Percentiles rank a stretch among this genome's conserved stretches.
These are phyloP conservation scores for Acanthaster planci DNA, from an alignment of 35 echinoderm and acorn worm species.

Conservation along the genomic window DNA sequence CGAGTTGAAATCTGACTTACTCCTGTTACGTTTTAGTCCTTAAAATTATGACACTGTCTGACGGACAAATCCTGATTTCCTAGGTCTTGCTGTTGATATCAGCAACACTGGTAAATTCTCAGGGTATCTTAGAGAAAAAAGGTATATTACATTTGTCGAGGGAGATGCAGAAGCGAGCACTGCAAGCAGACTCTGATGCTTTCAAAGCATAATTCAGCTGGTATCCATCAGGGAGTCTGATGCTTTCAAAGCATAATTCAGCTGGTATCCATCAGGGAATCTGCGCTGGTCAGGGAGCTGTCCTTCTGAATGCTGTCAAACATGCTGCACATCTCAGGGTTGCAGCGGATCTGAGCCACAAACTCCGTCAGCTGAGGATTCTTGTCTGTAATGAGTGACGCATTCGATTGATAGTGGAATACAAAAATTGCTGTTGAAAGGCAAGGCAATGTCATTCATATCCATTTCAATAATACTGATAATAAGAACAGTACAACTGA, in stretches of 20 bases:
- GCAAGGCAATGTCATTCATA: not conserved
- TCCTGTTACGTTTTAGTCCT: too few species aligned
- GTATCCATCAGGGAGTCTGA: slow-evolving; percentile 86
- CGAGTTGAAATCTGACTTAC: too few species aligned
- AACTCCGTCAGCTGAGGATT: slow-evolving; percentile 92
- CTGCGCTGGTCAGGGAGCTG: slow-evolving; percentile 59
- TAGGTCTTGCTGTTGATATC: too few species aligned
- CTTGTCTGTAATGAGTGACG: slow-evolving; percentile 71
- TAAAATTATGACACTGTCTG: too few species aligned
- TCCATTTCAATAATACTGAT: too few species aligned
- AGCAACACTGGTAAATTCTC: too few species aligned
- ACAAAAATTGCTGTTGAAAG: not conserved
- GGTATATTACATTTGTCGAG: not conserved
- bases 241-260: slow-evolving; percentile 33
- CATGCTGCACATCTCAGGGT: slow-evolving; percentile 92
- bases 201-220: slow-evolving; percentile 47
- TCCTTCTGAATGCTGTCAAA: slow-evolving; percentile 99
- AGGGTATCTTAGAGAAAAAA: not conserved
- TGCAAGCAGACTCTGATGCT: not conserved
- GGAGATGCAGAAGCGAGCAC: not conserved
- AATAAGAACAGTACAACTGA: too few species aligned
- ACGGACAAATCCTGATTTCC: too few species aligned
- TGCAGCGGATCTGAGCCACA: slow-evolving; percentile 85
- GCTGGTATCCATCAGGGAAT: slow-evolving; percentile 95
- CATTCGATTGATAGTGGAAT: not conserved